phyloP scores from a whole-genome alignment of 2,113 vertebrate species.

The Muscicapa adusta region DNA sequence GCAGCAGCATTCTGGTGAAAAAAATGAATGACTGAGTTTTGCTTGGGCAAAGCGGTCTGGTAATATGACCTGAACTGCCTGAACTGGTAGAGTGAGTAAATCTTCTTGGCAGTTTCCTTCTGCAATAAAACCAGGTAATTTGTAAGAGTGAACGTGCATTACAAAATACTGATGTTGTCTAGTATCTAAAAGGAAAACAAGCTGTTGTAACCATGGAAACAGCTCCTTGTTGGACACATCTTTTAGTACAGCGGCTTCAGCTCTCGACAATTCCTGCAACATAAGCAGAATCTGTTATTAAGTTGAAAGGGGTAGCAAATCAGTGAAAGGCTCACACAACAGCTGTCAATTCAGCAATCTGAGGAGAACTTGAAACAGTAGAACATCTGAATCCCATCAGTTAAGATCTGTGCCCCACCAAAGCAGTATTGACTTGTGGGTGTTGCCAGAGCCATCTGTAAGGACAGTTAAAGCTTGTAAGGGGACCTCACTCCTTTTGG shows the following conservation, averaged over 20 bases:
- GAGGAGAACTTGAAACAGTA: neutral
- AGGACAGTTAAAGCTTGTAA: neutral
- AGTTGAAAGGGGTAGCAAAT: neutral
- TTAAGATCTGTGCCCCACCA: neutral
- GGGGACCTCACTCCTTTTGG: neutral
- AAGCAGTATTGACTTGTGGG: neutral
- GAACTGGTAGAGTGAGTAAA: neutral
- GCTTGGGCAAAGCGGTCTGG: neutral
- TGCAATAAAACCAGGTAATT: neutral
- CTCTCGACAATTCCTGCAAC: neutral
- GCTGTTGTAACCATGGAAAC: neutral
- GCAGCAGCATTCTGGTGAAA: neutral
- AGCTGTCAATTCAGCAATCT: neutral
- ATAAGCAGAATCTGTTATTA: neutral
- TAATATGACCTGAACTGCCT: no score
- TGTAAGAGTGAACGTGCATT: neutral
- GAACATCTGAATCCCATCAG: neutral
- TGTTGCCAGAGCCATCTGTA: neutral
- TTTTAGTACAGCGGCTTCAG: neutral
- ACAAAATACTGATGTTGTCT: neutral
- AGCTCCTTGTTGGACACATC: neutral
- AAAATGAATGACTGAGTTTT: neutral
- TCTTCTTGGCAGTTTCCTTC: neutral
- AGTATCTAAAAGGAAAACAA: neutral
- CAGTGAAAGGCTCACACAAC: fast-evolving